Evolutionary conservation across 2,888 invertebrate species (phyloP).

Genomic region (Dascillus cervinus): DNA sequence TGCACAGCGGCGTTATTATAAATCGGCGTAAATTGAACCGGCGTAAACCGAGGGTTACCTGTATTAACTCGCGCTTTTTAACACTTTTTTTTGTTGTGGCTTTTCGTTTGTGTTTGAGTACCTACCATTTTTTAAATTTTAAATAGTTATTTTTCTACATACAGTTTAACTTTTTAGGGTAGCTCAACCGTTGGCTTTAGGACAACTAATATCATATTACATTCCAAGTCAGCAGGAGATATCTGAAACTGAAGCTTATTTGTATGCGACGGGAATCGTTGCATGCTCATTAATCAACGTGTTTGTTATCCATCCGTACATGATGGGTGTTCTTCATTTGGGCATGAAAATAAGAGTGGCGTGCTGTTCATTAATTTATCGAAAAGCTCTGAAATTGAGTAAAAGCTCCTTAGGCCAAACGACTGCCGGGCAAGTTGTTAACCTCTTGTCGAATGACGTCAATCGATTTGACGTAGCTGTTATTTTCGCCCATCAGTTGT

Average conservation of each 20-base stretch:
- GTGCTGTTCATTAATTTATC: slow-evolving; percentile 76
- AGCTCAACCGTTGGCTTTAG: slow-evolving; percentile 49
- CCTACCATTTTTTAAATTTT: no score
- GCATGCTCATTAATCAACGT: slow-evolving; percentile 68
- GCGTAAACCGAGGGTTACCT: no score
- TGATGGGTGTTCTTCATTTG: slow-evolving; percentile 77
- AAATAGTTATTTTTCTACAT: no score
- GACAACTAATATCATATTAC: slow-evolving; percentile 57
- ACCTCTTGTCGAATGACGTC: slow-evolving; percentile 93
- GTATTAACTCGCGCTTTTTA: no score
- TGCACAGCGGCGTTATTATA: no score
- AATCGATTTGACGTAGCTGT: slow-evolving; percentile 80
- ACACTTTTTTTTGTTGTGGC: no score
- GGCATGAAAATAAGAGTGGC: slow-evolving; percentile 83
- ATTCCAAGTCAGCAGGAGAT: slow-evolving; percentile 39
- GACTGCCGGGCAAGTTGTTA: slow-evolving; percentile 70
- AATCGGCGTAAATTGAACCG: no score
- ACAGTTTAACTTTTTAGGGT: no score
- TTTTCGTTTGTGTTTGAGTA: no score
- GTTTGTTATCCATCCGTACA: slow-evolving; percentile 83
- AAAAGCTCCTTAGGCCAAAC: slow-evolving; percentile 69
- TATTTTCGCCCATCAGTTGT: slow-evolving; percentile 72
- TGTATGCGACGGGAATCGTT: slow-evolving; percentile 70
- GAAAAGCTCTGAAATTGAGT: slow-evolving; percentile 53
- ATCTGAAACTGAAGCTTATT: slow-evolving; percentile 56